Evolutionary conservation across 2,113 vertebrate genomes (phyloP).

Genomic region (Gnathonemus echidnorhynchus): DNA sequence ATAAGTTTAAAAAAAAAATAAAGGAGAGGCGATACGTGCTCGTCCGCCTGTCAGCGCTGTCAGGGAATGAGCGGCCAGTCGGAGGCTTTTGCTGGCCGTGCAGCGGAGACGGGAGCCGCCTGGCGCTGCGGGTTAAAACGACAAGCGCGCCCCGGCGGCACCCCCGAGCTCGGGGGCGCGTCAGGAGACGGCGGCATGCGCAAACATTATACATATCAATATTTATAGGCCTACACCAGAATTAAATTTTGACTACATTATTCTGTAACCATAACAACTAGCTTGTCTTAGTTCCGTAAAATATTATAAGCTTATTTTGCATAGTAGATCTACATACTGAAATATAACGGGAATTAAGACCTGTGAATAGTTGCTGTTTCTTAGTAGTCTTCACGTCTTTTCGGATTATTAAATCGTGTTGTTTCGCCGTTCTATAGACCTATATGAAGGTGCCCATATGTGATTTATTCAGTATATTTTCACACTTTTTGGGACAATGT

Average conservation of each 20-base stretch:
- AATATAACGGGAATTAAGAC: background rate
- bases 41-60: conserved; percentile 40
- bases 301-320: background rate
- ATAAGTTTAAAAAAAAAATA: background rate
- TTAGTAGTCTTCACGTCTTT: background rate
- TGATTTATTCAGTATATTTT: background rate
- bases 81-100: background rate
- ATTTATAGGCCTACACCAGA: background rate
- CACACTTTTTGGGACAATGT: background rate
- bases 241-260: background rate
- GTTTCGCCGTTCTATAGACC: background rate
- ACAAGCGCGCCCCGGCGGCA: background rate
- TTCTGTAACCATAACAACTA: background rate
- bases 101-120: conserved; percentile 21
- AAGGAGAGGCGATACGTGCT: conserved; percentile 34
- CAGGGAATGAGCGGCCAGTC: conserved; percentile 13
- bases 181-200: background rate
- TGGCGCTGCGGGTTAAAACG: conserved; percentile 23
- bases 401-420: background rate
- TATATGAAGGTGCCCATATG: background rate
- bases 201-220: background rate
- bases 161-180: background rate
- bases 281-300: background rate
- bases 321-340: background rate
- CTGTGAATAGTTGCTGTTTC: background rate